A percentile compares a stretch with the other conserved stretches of the same genome.
Conservation (phyloP, 2,888 invertebrate genomes). For the Oconnorella tubifera region DNA sequence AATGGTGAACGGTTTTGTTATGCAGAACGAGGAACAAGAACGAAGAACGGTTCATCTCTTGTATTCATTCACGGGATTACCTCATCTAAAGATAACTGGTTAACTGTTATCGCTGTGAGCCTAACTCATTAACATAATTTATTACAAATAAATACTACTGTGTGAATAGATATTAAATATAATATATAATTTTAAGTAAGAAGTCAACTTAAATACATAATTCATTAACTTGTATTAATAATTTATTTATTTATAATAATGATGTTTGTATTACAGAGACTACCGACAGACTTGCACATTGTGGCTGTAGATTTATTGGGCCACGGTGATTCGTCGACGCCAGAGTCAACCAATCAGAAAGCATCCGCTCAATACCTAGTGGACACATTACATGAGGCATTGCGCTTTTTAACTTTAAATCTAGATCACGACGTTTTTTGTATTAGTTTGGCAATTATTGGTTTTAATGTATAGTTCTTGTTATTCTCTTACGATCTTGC, state of each 20-base stretch:
- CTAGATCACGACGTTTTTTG: too few species aligned
- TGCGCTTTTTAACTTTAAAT: too few species aligned
- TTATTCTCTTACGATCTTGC: too few species aligned
- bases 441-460: too few species aligned
- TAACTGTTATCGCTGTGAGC: background rate
- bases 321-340: background rate
- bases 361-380: background rate
- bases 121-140: background rate
- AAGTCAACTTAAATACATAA: too few species aligned
- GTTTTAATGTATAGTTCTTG: too few species aligned
- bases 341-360: background rate
- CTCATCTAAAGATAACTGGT: background rate
- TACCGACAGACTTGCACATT: background rate
- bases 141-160: background rate
- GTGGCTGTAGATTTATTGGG: background rate
- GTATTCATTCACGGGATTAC: background rate
- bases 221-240: too few species aligned
- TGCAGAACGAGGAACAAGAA: background rate
- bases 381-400: slow-evolving; percentile 1
- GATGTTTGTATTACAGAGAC: too few species aligned
- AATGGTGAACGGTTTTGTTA: background rate
- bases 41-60: background rate
- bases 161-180: background rate
- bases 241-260: too few species aligned
- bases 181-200: too few species aligned